Base-by-base conservation (phyloP, 2,888 invertebrate species). In the Achlya flavicornis region DNA sequence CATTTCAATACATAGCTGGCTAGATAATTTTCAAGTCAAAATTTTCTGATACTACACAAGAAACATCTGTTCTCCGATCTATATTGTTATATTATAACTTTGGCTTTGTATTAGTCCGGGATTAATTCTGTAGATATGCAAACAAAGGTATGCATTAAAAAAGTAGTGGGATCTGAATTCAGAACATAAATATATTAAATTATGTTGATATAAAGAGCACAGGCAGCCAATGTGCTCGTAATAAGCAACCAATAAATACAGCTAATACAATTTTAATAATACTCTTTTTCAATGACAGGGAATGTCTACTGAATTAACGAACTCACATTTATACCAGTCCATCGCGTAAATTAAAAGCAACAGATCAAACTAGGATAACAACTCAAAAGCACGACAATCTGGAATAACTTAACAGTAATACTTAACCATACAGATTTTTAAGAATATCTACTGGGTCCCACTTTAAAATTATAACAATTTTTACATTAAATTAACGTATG, bases 361-460 rank as follows among this genome's bases (percentile, higher is more conserved):
- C 65, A 59, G 61, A 66, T 71, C 64, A 76, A 74, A 72, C 79
- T 77, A 79, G 72, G 75, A 80, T 75, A 79, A 84, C 79, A 80
- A 84, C 85, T 80, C 88, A 84, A 85, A 83, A 88, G 85, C 87
- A 84, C 81, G 85, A 87, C 87, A 86, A 87, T 87, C 83, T 88
- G 89, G 89, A 92, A 90, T 89, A 92, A 91, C 89, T 91, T 91
- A 92, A 87, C 76, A 85, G 79, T 90, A 91, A 90, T 88, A 91
- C 91, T 91, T 90, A 91, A 80, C 85, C 84, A 87, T 89, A 89
- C 83, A 86, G 72, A 77, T n/a, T 82, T 87, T 85, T 83, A 84
- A 80, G 82, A 88, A 86, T 88, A 91, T 78, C 90, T 91, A 92
- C 86, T 87, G 92, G 91, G 91, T 91, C 91, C 92, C 91, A 81